These are phyloP conservation scores for Halictus quadricinctus DNA, from an alignment of 2,888 invertebrate species.

Conservation along the genomic window DNA sequence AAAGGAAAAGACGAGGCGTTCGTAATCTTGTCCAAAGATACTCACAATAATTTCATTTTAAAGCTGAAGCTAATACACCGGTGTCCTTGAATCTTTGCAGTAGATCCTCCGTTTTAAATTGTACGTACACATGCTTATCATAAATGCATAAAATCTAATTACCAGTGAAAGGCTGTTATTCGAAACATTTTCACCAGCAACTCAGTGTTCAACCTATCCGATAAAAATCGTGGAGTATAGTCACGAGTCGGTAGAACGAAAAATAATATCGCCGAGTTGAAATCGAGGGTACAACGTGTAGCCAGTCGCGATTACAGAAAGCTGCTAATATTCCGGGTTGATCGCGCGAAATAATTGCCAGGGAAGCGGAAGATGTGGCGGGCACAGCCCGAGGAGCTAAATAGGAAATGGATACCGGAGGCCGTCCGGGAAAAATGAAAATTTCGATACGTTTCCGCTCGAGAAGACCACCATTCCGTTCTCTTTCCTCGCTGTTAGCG, in stretches of 20 bases:
- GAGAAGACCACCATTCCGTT: background rate
- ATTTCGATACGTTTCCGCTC: constrained; percentile 34
- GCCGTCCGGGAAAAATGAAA: constrained; percentile 18
- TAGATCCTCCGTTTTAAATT: background rate
- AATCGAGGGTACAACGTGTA: background rate
- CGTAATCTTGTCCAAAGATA: no score
- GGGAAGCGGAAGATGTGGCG: background rate
- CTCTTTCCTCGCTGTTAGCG: no score
- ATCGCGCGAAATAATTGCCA: constrained; percentile 6
- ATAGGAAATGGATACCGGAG: background rate
- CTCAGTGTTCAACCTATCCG: background rate
- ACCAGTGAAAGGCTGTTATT: background rate
- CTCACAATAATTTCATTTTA: background rate
- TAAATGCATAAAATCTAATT: background rate
- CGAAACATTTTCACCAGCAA: background rate
- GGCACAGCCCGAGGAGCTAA: background rate
- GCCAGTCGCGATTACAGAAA: background rate
- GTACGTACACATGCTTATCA: background rate
- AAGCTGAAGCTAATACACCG: background rate
- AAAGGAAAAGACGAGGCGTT: background rate
- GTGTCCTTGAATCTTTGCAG: background rate
- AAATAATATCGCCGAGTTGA: background rate
- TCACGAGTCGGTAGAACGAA: background rate
- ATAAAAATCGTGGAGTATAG: background rate
- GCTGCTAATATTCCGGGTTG: constrained; percentile 5